Base-by-base conservation (phyloP, 1,140 invertebrate genomes). In the Trypoxylus dichotomus region DNA sequence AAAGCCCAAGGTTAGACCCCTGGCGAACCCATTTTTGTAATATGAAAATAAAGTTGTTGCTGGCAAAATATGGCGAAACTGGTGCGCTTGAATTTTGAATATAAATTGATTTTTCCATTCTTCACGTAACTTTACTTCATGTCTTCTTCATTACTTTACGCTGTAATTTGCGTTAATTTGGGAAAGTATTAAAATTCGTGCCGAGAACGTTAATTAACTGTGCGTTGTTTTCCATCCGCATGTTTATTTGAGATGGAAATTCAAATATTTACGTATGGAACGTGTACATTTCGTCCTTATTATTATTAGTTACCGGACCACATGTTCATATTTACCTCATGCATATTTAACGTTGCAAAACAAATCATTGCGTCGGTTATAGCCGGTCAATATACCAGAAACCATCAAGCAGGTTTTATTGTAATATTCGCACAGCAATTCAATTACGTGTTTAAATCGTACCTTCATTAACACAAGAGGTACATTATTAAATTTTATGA, bases 221-320 rank as follows among this genome's bases (percentile, higher is more conserved):
- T 13, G 47, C 21, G 47, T 43, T 15, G 7, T 5, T 58, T 58
- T 58, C 15, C 47, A 58, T 13, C 5, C 47, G 47, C 5, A 11
- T 58, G 47, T 58, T 58, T 58, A 58, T 58, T 58, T 13, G 47
- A 58, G 47, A 58, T 13, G 15, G 27, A 68, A 68, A 68, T 68
- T 68, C 60, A 68, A 68, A 68, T 68, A 68, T 68, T 68, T 68
- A 24, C 60, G 8, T 5, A 68, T 68, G 21, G 27, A 68, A 68
- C 60, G 60, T 68, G 24, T 24, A 68, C 15, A 68, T 29, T 25
- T 7, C 6, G 21, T 21, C 60, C 15, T 68, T 29, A 68, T 68
- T 68, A 29, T 68, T 58, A 58, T 13, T 29, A 11, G 60, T 25
- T 68, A 24, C 24, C 11, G 25, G n/a, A 54, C 47, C 47, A 68